phyloP scores from a whole-genome alignment of 2,797 vertebrate genomes.

The Eidolon dupreanum region DNA sequence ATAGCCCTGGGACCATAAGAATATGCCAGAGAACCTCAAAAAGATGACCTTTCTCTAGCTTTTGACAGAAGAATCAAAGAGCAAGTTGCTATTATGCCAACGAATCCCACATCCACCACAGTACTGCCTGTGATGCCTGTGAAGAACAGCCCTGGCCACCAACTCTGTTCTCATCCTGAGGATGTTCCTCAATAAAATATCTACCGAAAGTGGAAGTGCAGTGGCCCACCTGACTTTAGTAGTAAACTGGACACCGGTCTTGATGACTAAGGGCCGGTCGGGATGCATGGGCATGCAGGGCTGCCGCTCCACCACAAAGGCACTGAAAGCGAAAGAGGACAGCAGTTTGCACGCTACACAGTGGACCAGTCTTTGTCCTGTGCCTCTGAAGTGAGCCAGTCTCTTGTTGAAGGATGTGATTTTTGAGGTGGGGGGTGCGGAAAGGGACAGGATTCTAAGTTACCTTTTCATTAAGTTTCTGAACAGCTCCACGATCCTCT shows the following conservation, averaged over 20 bases:
- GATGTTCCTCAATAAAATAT: neutral
- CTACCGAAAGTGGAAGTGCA: rapidly evolving
- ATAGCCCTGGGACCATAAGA: neutral
- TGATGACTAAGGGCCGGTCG: constrained; percentile 97
- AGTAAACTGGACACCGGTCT: constrained; percentile 99
- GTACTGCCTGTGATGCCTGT: neutral
- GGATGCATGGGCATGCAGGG: constrained; percentile 99
- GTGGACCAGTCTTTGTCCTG: rapidly evolving
- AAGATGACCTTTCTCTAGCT: neutral
- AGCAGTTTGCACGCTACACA: neutral
- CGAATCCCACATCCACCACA: neutral
- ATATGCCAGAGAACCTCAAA: neutral
- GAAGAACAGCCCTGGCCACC: neutral
- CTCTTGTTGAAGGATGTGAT: neutral
- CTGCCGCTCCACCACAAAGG: constrained; percentile 97
- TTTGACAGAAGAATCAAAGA: neutral
- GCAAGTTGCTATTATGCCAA: neutral
- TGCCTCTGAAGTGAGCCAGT: neutral
- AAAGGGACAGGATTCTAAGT: neutral
- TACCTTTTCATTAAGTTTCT: constrained; percentile 99
- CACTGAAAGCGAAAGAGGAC: constrained; percentile 84
- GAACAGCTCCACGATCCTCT: constrained; percentile 97
- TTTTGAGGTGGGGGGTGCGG: no score
- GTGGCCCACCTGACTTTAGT: constrained; percentile 96
- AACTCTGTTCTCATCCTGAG: neutral